Evolutionary conservation across 2,888 invertebrate genomes (phyloP).

Genomic region (Sesia bembeciformis): DNA sequence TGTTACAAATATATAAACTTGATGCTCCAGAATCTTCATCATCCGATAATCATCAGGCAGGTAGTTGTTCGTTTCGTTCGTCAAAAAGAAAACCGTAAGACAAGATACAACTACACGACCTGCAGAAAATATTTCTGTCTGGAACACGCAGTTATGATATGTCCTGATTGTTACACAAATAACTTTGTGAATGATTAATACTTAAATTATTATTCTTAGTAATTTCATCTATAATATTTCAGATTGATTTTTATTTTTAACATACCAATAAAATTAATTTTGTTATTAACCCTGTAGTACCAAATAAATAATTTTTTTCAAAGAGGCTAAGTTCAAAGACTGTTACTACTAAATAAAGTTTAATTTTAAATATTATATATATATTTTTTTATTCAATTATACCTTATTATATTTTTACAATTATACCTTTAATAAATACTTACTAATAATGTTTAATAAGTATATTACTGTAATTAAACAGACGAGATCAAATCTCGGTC

Average conservation of each 20-base stretch:
- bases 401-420: not conserved
- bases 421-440: no score
- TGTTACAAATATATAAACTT: slow-evolving; percentile 1
- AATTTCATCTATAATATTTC: not conserved
- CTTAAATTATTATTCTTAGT: not conserved
- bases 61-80: not conserved
- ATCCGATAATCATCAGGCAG: not conserved
- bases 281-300: no score
- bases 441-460: no score
- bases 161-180: not conserved
- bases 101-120: no score
- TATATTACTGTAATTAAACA: no score
- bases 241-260: not conserved
- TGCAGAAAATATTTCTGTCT: no score
- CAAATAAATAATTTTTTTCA: not conserved
- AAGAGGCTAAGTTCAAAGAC: not conserved
- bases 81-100: not conserved
- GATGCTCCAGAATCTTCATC: slow-evolving; percentile 1
- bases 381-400: not conserved
- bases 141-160: no score
- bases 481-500: not conserved
- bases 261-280: not conserved
- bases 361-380: not conserved
- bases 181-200: not conserved
- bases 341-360: not conserved